Percentiles rank a stretch among this genome's conserved stretches.
phyloP scores from a whole-genome alignment of 2,797 vertebrate genomes.

The Knipowitschia caucasica region DNA sequence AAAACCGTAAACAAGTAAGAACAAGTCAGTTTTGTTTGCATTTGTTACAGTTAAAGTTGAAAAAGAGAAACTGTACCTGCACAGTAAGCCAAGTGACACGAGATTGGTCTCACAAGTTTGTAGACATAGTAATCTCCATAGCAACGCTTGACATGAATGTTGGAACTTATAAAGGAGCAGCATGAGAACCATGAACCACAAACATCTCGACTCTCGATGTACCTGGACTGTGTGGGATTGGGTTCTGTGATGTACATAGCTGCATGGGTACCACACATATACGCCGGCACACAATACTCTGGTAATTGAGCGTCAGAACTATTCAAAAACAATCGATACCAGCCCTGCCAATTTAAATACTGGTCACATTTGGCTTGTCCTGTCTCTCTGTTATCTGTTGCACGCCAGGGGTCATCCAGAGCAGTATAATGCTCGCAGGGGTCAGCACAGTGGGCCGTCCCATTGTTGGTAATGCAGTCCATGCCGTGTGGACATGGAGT shows the following conservation, averaged over 20 bases:
- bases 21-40: not conserved
- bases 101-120: constrained; percentile 30
- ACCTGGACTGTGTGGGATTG: constrained; percentile 35
- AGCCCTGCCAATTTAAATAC: constrained; percentile 12
- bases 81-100: constrained; percentile 40
- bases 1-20: not conserved
- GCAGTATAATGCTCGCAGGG: constrained; percentile 57
- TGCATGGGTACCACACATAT: constrained; percentile 49
- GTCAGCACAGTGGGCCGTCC: constrained; percentile 36
- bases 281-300: constrained; percentile 31
- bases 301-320: constrained; percentile 44
- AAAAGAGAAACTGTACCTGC: constrained; percentile 43
- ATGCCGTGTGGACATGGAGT: constrained; percentile 34
- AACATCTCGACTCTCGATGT: constrained; percentile 37
- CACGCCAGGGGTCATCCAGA: no score
- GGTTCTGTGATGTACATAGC: constrained; percentile 44
- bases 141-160: constrained; percentile 61
- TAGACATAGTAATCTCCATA: constrained; percentile 56
- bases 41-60: not conserved
- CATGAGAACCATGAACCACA: constrained; percentile 7
- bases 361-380: constrained; percentile 21
- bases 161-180: fast-evolving
- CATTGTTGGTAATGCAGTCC: constrained; percentile 45
- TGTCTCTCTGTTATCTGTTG: constrained; percentile 1
- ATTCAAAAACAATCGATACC: constrained; percentile 50